Base-by-base conservation (phyloP, 2,888 invertebrate species). In the Tenthredo amoena region DNA sequence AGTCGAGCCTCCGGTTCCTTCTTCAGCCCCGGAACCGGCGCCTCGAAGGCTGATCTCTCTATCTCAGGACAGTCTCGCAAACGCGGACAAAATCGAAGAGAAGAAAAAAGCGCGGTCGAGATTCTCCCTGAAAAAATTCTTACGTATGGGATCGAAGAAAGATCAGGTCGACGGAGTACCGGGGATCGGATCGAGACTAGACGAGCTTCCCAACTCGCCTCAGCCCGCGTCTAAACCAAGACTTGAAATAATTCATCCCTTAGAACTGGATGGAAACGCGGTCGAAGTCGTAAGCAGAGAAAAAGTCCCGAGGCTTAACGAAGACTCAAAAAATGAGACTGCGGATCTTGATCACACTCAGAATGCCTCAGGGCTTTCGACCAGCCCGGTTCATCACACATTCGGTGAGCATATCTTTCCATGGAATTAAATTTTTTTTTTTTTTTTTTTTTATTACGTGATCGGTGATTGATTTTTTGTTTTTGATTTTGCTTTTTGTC, bases 231-330 rank as follows among this genome's bases (percentile, higher is more conserved):
- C 68, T 26, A 97, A 97, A 90, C 97, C 97, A 2, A 95, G 97
- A 21, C 94, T 98, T 37, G 97, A 98, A 86, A 98, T 98, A 88
- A 97, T 98, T 87, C 98, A 98, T 94, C 98, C 98, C 18, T 94
- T 97, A 89, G 98, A 98, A 91, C 95, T 98, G 86, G 97, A 97
- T 92, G 97, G 97, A 47, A 96, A 96, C 12, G 96, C 95, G 86
- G 97, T 97, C 1, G 97, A 98, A 91, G 97, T 98, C 58, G 95
- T 97, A 87, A 96, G 95, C 91, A 94, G 89, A 79, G 93, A 93
- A n/a, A 89, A 90, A 84, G 93, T 72, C 92, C 94, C 34, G 62
- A 92, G 91, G 68, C 88, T 85, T 77, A 93, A 94, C 83, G 93
- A 92, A 18, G 95, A 94, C 74, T 89, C 90, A 65, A 83, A 83